Conservation (phyloP, 2,797 vertebrate species). For the Sternotherus odoratus region DNA sequence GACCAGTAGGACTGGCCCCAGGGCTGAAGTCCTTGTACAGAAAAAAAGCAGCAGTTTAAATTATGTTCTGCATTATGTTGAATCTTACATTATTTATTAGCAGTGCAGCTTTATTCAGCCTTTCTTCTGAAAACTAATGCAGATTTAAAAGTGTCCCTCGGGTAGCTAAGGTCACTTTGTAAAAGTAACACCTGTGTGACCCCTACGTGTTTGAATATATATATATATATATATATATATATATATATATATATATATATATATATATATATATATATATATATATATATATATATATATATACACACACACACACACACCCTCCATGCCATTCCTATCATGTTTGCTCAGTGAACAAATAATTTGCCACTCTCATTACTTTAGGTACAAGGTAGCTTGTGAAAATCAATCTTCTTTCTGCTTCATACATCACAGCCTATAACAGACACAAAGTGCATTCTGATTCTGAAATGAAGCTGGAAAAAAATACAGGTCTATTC, state of each 20-base stretch:
- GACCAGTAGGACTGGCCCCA: constrained; percentile 59
- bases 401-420: constrained; percentile 80
- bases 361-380: constrained; percentile 80
- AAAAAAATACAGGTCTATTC: constrained; percentile 20
- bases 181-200: constrained; percentile 58
- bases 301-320: constrained; percentile 63
- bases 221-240: constrained; percentile 60
- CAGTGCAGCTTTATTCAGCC: constrained; percentile 38
- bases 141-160: constrained; percentile 60
- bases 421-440: constrained; percentile 74
- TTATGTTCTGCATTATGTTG: constrained; percentile 50
- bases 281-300: not conserved
- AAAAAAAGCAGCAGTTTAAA: constrained; percentile 72
- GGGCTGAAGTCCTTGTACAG: constrained; percentile 54
- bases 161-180: constrained; percentile 70
- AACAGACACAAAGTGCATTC: constrained; percentile 55
- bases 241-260: not conserved
- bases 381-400: constrained; percentile 70
- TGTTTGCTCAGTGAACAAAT: constrained; percentile 79
- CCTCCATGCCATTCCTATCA: constrained; percentile 75
- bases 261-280: constrained; percentile 76
- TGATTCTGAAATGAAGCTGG: constrained; percentile 56
- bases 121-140: constrained; percentile 31
- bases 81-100: constrained; percentile 77
- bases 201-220: constrained; percentile 74